A percentile compares a stretch with the other conserved stretches of the same genome.
Evolutionary conservation across 2,797 vertebrate species (phyloP).

Genomic region (Novumbra hubbsi): DNA sequence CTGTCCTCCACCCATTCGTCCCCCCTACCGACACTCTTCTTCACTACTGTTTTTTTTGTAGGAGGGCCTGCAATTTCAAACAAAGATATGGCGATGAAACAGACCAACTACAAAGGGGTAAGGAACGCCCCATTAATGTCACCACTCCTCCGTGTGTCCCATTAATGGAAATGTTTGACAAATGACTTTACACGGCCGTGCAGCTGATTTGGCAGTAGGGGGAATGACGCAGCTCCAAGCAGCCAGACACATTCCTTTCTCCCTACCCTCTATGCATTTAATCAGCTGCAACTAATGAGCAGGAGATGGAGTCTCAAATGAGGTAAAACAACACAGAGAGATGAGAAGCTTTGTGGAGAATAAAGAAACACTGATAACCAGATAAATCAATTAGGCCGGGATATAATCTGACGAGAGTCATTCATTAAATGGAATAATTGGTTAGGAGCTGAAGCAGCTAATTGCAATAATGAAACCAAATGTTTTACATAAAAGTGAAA

Average conservation of each 20-base stretch:
- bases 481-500: slow-evolving; percentile 66
- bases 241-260: slow-evolving; percentile 6
- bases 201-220: slow-evolving; percentile 34
- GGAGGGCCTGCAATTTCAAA: slow-evolving; percentile 41
- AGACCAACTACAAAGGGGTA: slow-evolving; percentile 59
- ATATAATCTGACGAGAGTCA: slow-evolving; percentile 57
- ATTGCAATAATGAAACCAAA: slow-evolving; percentile 72
- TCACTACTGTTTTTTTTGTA: slow-evolving; percentile 42
- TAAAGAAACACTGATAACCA: slow-evolving; percentile 36
- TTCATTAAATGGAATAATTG: slow-evolving; percentile 70
- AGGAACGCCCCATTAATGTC: slow-evolving; percentile 60
- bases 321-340: slow-evolving; percentile 56
- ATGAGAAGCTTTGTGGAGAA: slow-evolving; percentile 28
- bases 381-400: slow-evolving; percentile 64
- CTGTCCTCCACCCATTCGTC: slow-evolving; percentile 54
- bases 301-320: slow-evolving; percentile 57
- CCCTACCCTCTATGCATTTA: slow-evolving; percentile 5
- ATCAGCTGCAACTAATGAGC: slow-evolving; percentile 67
- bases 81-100: slow-evolving; percentile 32
- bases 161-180: slow-evolving; percentile 72
- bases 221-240: neutral
- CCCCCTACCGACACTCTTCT: slow-evolving; percentile 52
- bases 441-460: slow-evolving; percentile 60
- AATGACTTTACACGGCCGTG: slow-evolving; percentile 68
- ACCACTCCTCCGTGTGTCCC: slow-evolving; percentile 43